Conservation (phyloP, 2,797 vertebrate species). For the Tokudaia tokunoshimensis region DNA sequence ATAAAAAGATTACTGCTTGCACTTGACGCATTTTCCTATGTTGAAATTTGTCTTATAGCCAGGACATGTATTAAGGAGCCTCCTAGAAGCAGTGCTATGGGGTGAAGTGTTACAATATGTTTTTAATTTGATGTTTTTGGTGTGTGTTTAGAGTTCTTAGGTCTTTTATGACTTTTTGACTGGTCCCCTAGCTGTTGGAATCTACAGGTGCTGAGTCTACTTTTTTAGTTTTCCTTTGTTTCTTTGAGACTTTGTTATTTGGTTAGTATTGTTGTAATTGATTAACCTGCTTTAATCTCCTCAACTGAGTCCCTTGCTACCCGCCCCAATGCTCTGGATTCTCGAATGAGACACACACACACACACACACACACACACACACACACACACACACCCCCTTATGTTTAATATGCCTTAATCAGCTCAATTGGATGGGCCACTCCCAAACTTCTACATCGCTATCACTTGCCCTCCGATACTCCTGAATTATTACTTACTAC, state of each 20-base stretch:
- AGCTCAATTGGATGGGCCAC: background rate
- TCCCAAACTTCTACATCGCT: background rate
- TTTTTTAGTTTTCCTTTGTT: background rate
- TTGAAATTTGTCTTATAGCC: constrained; percentile 9
- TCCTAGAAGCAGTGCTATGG: background rate
- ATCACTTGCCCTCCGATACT: background rate
- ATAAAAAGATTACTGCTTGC: background rate
- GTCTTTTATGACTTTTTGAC: background rate
- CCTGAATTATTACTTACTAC: background rate
- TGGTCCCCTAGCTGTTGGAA: background rate
- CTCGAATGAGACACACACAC: background rate
- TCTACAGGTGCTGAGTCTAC: background rate
- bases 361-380: background rate
- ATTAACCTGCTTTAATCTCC: no score
- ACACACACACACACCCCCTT: background rate
- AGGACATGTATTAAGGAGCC: background rate
- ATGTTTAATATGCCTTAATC: background rate
- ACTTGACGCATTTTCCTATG: background rate
- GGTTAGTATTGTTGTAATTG: background rate
- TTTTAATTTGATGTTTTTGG: background rate
- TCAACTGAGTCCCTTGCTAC: no score
- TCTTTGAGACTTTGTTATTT: background rate
- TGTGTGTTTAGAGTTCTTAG: background rate
- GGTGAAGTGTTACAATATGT: background rate
- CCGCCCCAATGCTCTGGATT: background rate